phyloP scores from a whole-genome alignment of 2,888 invertebrate species.

The Ptychoptera contaminata region DNA sequence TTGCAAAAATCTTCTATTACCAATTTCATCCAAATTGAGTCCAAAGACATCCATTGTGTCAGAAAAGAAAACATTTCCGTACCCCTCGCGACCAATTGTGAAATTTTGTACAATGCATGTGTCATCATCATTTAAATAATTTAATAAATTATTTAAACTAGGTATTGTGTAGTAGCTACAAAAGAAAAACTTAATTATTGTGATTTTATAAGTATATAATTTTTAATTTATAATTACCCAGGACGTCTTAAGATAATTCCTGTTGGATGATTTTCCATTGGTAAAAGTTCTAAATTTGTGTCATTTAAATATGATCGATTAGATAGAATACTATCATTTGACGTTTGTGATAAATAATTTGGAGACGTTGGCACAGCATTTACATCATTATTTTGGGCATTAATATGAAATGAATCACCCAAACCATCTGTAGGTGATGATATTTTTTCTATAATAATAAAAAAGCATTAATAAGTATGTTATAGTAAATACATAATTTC shows the following conservation, averaged over 20 bases:
- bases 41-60: slow-evolving; percentile 72
- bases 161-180: slow-evolving; percentile 75
- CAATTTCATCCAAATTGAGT: slow-evolving; percentile 71
- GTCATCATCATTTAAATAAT: slow-evolving; percentile 49
- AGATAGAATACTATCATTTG: slow-evolving; percentile 18
- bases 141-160: slow-evolving; percentile 59
- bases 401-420: slow-evolving; percentile 7
- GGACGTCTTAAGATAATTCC: slow-evolving; percentile 60
- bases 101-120: slow-evolving; percentile 73
- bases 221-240: slow-evolving; percentile 42
- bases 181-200: no score
- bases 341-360: slow-evolving; percentile 7
- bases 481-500: no score
- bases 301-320: slow-evolving; percentile 19
- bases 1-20: slow-evolving; percentile 30
- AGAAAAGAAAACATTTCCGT: slow-evolving; percentile 78
- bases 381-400: slow-evolving; percentile 5
- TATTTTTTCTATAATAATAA: background rate
- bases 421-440: background rate
- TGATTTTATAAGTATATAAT: no score
- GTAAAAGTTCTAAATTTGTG: slow-evolving; percentile 10
- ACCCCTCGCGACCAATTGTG: slow-evolving; percentile 75
- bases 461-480: no score
- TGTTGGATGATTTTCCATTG: slow-evolving; percentile 43
- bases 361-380: slow-evolving; percentile 9